A percentile compares a stretch with the other conserved stretches of the same genome.
These are phyloP conservation scores for Leptosomus discolor DNA, from an alignment of 2,113 vertebrate species.

Conservation along the genomic window DNA sequence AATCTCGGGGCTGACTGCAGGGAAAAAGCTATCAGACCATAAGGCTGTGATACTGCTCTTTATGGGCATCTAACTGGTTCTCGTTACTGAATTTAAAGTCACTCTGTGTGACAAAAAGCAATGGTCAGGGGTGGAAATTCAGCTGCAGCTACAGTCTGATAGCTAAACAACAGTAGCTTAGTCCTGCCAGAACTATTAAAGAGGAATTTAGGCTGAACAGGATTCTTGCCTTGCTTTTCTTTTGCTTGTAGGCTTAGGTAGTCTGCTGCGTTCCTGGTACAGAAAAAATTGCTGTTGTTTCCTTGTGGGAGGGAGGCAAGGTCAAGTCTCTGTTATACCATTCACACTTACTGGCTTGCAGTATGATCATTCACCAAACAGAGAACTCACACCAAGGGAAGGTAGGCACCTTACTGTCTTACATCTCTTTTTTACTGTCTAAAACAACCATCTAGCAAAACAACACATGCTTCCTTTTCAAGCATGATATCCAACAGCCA, in stretches of 20 bases:
- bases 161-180: background rate
- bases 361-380: background rate
- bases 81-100: background rate
- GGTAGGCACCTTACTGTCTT: background rate
- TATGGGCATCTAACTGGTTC: background rate
- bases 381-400: background rate
- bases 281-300: background rate
- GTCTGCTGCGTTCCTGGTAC: background rate
- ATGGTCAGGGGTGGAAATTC: background rate
- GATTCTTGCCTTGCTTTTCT: background rate
- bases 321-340: background rate
- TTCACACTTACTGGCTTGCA: background rate
- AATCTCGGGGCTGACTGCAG: background rate
- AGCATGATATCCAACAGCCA: background rate
- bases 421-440: background rate
- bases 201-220: background rate
- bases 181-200: background rate
- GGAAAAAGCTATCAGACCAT: background rate
- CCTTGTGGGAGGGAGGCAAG: background rate
- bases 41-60: background rate
- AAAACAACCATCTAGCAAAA: background rate
- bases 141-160: background rate
- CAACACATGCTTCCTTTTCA: background rate
- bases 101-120: background rate
- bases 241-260: background rate